phyloP scores from a whole-genome alignment of 2,797 vertebrate genomes.

The Silurus lanzhouensis region DNA sequence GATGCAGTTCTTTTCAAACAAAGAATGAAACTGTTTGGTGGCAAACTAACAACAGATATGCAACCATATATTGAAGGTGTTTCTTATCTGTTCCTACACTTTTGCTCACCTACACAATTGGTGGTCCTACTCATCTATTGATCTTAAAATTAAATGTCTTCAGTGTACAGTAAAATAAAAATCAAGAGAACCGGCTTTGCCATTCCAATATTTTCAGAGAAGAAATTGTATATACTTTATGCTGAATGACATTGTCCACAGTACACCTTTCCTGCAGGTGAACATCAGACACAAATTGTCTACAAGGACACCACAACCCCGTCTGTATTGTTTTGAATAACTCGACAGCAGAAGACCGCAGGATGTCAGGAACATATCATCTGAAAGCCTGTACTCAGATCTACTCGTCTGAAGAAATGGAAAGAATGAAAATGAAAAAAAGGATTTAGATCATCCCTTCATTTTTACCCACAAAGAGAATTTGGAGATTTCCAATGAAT shows the following conservation, averaged over 20 bases:
- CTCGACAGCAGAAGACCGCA: background rate
- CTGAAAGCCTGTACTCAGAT: background rate
- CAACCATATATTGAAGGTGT: too few relatives aligned
- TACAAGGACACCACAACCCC: background rate
- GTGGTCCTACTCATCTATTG: too few relatives aligned
- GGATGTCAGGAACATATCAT: background rate
- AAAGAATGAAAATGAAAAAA: background rate
- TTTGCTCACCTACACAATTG: too few relatives aligned
- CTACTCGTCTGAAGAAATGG: background rate
- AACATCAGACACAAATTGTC: background rate
- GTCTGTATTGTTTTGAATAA: background rate
- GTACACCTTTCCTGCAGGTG: background rate
- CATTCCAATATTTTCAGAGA: background rate
- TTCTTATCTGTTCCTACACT: too few relatives aligned
- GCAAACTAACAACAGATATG: too few relatives aligned
- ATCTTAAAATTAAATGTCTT: background rate
- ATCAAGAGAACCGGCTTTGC: background rate
- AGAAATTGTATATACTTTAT: background rate
- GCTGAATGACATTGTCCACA: background rate
- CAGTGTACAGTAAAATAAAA: background rate
- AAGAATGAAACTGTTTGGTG: too few relatives aligned
- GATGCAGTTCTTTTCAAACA: too few relatives aligned
- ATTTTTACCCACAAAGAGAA: too few relatives aligned
- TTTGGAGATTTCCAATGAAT: too few relatives aligned
- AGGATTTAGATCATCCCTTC: background rate